Evolutionary conservation across 2,113 vertebrate genomes (phyloP).

Genomic region (Vombatus ursinus): DNA sequence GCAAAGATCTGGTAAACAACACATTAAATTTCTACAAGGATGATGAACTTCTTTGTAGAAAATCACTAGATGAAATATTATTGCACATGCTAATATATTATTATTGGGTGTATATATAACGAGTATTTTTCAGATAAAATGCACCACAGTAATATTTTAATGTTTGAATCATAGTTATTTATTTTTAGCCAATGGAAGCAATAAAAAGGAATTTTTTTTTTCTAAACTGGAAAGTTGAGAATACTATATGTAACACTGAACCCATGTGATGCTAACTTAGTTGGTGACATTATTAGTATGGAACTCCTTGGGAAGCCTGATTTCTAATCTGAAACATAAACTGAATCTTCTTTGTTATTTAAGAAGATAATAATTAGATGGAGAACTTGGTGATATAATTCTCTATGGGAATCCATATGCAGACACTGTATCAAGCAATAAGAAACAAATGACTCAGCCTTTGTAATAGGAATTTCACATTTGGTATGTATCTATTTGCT

Average conservation of each 20-base stretch:
- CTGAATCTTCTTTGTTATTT: background rate
- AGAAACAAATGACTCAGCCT: background rate
- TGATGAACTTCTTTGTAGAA: background rate
- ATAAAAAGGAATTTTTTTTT: conserved; percentile 20
- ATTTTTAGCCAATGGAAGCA: background rate
- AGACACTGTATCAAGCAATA: background rate
- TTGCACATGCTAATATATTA: background rate
- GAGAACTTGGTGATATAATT: conserved; percentile 15
- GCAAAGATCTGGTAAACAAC: background rate
- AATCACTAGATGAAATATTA: background rate
- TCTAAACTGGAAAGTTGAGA: background rate
- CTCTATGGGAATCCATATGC: background rate
- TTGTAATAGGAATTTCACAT: background rate
- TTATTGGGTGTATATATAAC: background rate
- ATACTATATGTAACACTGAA: background rate
- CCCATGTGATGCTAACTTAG: background rate
- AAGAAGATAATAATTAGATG: background rate
- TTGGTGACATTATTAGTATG: background rate
- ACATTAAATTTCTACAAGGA: background rate
- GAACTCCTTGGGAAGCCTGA: background rate
- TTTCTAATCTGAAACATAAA: background rate
- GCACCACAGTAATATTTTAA: background rate
- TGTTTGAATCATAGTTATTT: background rate
- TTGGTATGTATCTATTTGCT: background rate
- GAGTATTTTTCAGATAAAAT: background rate